Evolutionary conservation across 2,888 invertebrate species (phyloP).

Genomic region (Phyto melanocephala): DNA sequence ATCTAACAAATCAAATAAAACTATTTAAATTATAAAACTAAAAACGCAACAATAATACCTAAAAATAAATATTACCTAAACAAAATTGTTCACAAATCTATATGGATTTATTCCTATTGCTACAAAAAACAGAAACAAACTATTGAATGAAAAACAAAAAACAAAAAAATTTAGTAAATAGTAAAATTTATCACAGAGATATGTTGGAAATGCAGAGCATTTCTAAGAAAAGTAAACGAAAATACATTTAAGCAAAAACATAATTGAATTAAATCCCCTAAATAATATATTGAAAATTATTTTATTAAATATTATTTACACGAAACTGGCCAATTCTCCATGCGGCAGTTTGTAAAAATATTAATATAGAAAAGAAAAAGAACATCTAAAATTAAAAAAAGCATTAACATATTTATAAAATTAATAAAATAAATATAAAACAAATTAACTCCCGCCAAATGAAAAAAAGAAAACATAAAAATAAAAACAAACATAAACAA

Average conservation of each 20-base stretch:
- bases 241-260: neutral
- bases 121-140: slow-evolving; percentile 5
- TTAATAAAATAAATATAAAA: slow-evolving; percentile 40
- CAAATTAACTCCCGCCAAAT: slow-evolving; percentile 64
- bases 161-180: neutral
- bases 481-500: slow-evolving; percentile 22
- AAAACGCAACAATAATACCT: neutral
- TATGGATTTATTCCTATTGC: slow-evolving; percentile 30
- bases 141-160: neutral
- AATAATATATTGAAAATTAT: slow-evolving; percentile 7
- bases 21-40: neutral
- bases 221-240: neutral
- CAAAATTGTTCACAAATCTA: slow-evolving; percentile 29
- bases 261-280: neutral
- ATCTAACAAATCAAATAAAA: slow-evolving; percentile 2
- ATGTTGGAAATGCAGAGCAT: slow-evolving; percentile 45
- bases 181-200: slow-evolving; percentile 12
- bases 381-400: neutral
- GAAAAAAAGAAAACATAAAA: too few relatives aligned
- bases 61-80: neutral
- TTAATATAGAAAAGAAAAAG: neutral
- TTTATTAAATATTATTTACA: neutral
- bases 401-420: slow-evolving; percentile 2
- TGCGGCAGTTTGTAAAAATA: slow-evolving; percentile 3
- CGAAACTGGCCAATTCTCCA: neutral